A percentile compares a stretch with the other conserved stretches of the same genome.
phyloP scores from a whole-genome alignment of 2,797 vertebrate species.

The Poeciliopsis presidionis region DNA sequence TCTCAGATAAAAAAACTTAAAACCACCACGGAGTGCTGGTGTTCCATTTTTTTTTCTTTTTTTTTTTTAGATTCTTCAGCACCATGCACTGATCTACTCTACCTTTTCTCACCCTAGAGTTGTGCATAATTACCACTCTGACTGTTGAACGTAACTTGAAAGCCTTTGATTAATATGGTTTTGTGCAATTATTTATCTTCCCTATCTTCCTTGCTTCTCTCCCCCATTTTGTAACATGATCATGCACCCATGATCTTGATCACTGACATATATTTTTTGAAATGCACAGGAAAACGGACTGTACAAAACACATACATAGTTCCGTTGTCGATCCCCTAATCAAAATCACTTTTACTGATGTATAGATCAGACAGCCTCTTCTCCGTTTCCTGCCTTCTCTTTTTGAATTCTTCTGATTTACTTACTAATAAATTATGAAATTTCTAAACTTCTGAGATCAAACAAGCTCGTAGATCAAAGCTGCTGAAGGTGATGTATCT shows the following conservation, averaged over 20 bases:
- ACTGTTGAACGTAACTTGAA: background rate
- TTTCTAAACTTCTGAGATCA: constrained; percentile 51
- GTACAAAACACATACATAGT: background rate
- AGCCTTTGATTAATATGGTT: background rate
- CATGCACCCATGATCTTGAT: background rate
- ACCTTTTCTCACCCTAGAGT: background rate
- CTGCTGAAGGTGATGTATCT: constrained; percentile 45
- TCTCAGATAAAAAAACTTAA: background rate
- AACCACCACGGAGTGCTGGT: background rate
- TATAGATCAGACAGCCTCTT: constrained; percentile 51
- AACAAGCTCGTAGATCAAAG: constrained; percentile 54
- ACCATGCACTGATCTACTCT: background rate
- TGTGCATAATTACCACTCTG: background rate
- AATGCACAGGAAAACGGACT: background rate
- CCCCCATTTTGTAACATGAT: background rate
- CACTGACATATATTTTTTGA: background rate
- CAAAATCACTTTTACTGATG: constrained; percentile 40
- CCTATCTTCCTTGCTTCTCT: background rate
- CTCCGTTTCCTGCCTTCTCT: constrained; percentile 26
- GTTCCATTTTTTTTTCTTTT: background rate
- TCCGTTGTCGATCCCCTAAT: background rate
- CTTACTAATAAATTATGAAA: constrained; percentile 45
- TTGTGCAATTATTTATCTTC: background rate
- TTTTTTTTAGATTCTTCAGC: background rate
- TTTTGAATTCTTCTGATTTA: constrained; percentile 42